These are phyloP conservation scores for Sturnira hondurensis DNA, from an alignment of 2,113 vertebrate species.

Conservation along the genomic window DNA sequence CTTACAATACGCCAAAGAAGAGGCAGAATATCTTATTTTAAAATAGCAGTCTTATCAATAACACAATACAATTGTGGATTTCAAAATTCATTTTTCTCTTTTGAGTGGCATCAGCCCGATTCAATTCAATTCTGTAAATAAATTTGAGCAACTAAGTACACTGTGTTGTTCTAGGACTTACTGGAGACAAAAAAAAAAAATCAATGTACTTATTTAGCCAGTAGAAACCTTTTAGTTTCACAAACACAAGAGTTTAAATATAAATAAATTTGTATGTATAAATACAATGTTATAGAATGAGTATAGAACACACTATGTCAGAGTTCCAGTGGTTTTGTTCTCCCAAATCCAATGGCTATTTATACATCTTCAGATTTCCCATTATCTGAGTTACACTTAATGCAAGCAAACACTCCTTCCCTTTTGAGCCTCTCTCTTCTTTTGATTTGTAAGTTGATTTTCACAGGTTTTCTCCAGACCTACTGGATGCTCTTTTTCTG, in stretches of 20 bases:
- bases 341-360: background rate
- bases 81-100: background rate
- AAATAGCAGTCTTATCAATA: background rate
- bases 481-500: background rate
- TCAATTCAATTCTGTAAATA: background rate
- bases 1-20: background rate
- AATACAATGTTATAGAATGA: background rate
- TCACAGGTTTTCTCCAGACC: background rate
- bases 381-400: background rate
- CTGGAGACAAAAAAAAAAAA: background rate
- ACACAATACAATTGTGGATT: background rate
- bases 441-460: background rate
- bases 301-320: background rate
- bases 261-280: background rate
- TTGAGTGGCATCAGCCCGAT: background rate
- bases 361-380: background rate
- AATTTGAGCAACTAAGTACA: background rate
- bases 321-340: background rate
- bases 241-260: background rate
- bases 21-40: background rate
- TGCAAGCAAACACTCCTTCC: background rate
- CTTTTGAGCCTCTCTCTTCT: background rate
- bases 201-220: background rate
- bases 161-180: background rate
- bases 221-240: background rate